These are phyloP conservation scores for Rhynchophorus ferrugineus DNA, from an alignment of 1,140 invertebrate species.

Conservation along the genomic window DNA sequence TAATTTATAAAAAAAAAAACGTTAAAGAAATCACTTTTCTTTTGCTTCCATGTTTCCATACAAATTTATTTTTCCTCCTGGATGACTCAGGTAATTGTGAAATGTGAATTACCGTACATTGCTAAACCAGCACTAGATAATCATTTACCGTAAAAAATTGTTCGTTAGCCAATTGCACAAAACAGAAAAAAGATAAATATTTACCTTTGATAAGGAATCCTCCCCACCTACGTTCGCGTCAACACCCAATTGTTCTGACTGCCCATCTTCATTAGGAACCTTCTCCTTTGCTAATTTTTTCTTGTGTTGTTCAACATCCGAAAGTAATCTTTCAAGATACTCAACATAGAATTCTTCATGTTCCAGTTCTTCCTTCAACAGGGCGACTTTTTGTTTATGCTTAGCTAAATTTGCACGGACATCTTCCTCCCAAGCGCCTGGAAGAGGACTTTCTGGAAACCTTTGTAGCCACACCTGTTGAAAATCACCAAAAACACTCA, in stretches of 20 bases:
- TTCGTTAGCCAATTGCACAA: not conserved
- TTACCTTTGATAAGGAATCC: slow-evolving; percentile 39
- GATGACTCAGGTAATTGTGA: not conserved
- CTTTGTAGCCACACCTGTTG: slow-evolving; percentile 79
- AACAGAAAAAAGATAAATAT: slow-evolving; percentile 25
- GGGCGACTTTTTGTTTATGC: slow-evolving; percentile 74
- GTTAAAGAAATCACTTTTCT: too few species aligned
- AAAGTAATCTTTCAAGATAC: slow-evolving; percentile 73
- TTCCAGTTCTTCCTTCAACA: slow-evolving; percentile 74
- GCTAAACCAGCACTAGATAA: not conserved
- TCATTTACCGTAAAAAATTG: not conserved
- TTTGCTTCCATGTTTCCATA: too few species aligned
- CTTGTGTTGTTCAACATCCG: slow-evolving; percentile 72
- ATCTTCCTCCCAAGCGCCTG: slow-evolving; percentile 85
- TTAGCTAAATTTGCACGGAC: slow-evolving; percentile 78
- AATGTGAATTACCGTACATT: too few species aligned
- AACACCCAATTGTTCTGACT: slow-evolving; percentile 25
- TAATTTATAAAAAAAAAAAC: too few species aligned
- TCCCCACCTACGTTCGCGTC: slow-evolving; percentile 28
- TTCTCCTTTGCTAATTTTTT: slow-evolving; percentile 34
- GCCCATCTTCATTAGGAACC: slow-evolving; percentile 24
- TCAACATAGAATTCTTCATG: slow-evolving; percentile 87
- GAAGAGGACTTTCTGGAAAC: slow-evolving; percentile 80
- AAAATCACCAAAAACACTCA: slow-evolving; percentile 85
- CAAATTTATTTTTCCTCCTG: not conserved